phyloP scores from a whole-genome alignment of 2,113 vertebrate species.

The Mormyrus iriodes region DNA sequence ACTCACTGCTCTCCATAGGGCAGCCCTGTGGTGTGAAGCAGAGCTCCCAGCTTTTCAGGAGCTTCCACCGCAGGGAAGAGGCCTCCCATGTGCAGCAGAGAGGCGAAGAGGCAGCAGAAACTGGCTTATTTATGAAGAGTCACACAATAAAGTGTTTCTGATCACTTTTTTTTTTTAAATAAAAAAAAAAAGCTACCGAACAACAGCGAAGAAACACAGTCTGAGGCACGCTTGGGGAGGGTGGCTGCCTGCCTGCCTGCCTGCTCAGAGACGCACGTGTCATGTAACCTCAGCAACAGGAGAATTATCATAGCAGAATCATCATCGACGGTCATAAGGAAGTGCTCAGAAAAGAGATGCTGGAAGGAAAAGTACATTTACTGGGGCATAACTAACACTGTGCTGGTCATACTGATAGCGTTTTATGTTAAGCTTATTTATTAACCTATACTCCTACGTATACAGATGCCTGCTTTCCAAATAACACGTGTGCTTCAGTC shows the following conservation, averaged over 20 bases:
- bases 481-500: neutral
- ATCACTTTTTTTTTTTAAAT: neutral
- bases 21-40: neutral
- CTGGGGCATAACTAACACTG: neutral
- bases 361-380: neutral
- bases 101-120: neutral
- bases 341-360: neutral
- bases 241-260: neutral
- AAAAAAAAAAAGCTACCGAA: neutral
- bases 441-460: neutral
- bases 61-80: neutral
- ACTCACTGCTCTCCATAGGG: neutral
- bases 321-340: neutral
- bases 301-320: neutral
- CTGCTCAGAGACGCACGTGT: neutral
- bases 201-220: neutral
- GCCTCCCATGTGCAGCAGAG: neutral
- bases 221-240: neutral
- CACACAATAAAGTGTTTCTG: conserved; percentile 16
- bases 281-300: neutral
- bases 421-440: neutral
- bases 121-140: conserved; percentile 19
- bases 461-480: neutral
- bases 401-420: neutral
- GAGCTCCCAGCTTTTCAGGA: neutral